Evolutionary conservation across 1,140 invertebrate species (phyloP).

Genomic region (Papilio polyxenes): DNA sequence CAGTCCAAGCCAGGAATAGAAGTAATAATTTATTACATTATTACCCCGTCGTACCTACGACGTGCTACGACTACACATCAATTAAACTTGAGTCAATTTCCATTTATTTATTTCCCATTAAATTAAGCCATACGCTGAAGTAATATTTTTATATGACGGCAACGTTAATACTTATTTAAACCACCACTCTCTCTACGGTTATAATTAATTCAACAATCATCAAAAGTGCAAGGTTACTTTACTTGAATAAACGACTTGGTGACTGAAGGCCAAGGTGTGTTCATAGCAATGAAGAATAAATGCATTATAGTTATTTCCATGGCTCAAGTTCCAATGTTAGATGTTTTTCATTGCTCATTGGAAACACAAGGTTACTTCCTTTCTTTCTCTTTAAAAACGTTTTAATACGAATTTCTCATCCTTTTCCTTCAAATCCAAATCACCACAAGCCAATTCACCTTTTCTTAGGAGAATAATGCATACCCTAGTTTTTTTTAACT

Average conservation of each 20-base stretch:
- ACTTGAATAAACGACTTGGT: background rate
- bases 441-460: too few relatives aligned
- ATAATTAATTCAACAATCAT: constrained; percentile 6
- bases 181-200: background rate
- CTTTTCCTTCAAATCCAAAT: too few relatives aligned
- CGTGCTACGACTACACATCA: background rate
- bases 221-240: constrained; percentile 6
- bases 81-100: constrained; percentile 7
- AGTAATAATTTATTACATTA: constrained; percentile 1
- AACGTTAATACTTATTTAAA: constrained; percentile 19
- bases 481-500: background rate
- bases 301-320: background rate
- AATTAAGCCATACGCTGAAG: background rate
- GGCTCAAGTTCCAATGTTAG: background rate
- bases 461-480: too few relatives aligned
- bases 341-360: background rate
- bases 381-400: too few relatives aligned
- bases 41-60: background rate
- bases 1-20: background rate
- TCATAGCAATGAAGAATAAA: background rate
- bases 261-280: background rate
- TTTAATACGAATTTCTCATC: too few relatives aligned
- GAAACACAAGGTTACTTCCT: background rate
- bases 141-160: background rate
- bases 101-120: background rate